Conservation (phyloP, 2,113 vertebrate genomes). For the Brevimyrus niger region DNA sequence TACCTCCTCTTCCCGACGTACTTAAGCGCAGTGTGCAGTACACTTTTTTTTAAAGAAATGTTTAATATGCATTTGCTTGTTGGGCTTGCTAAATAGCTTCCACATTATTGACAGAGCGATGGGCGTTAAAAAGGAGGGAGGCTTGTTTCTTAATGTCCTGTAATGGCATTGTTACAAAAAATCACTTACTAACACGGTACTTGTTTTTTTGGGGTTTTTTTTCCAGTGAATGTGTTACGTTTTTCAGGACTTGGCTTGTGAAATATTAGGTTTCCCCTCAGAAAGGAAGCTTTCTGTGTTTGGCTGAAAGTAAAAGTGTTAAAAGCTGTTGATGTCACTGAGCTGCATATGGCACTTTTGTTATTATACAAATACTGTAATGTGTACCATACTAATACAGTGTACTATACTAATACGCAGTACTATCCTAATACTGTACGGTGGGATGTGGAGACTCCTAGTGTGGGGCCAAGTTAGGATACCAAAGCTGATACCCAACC, state of each 20-base stretch:
- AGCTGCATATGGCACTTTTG: background rate
- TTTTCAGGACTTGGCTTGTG: slow-evolving; percentile 1
- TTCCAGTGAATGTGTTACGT: background rate
- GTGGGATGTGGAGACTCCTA: background rate
- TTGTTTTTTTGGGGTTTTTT: background rate
- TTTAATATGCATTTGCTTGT: slow-evolving; percentile 41
- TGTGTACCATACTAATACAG: too few relatives aligned
- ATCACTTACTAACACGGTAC: background rate
- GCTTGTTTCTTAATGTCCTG: slow-evolving; percentile 19
- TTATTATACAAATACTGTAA: background rate
- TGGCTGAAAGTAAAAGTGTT: slow-evolving; percentile 17
- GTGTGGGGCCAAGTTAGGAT: background rate
- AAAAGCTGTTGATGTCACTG: slow-evolving; percentile 13
- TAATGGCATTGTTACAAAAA: slow-evolving; percentile 22
- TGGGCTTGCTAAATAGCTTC: slow-evolving; percentile 36
- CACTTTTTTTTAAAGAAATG: slow-evolving; percentile 23
- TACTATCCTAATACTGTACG: background rate
- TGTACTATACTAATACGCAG: too few relatives aligned
- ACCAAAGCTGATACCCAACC: background rate
- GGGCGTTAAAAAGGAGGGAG: slow-evolving; percentile 9
- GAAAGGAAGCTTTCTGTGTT: background rate
- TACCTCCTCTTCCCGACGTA: slow-evolving; percentile 28
- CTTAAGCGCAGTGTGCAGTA: slow-evolving; percentile 20
- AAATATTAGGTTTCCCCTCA: background rate
- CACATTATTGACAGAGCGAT: slow-evolving; percentile 27